phyloP scores from a whole-genome alignment of 2,888 invertebrate species.

The Opisthograptis luteolata region DNA sequence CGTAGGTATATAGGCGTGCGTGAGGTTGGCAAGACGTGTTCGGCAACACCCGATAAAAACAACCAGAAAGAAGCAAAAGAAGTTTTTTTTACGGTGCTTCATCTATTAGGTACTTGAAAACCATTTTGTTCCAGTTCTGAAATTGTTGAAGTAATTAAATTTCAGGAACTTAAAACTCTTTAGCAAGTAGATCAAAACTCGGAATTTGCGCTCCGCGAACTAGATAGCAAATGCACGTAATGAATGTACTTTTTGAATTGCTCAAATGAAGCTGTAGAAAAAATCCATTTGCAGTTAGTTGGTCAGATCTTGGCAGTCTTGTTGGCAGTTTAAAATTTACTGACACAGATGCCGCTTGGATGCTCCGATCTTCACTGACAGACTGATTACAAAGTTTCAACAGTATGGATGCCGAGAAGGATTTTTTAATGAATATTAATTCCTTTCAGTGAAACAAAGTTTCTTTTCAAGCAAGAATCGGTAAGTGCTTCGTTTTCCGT shows the following conservation, averaged over 20 bases:
- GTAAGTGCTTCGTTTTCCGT: conserved; percentile 76
- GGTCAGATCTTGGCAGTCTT: no score
- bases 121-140: conserved; percentile 47
- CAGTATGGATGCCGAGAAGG: conserved; percentile 74
- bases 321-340: conserved; percentile 72
- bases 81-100: no score
- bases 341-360: conserved; percentile 55
- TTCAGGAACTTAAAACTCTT: conserved; percentile 34
- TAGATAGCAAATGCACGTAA: conserved; percentile 41
- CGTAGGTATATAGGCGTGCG: conserved; percentile 43
- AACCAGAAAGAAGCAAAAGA: conserved; percentile 50
- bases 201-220: conserved; percentile 48
- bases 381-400: conserved; percentile 80
- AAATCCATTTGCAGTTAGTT: conserved; percentile 69
- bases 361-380: conserved; percentile 49
- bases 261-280: conserved; percentile 62
- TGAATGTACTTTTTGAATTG: conserved; percentile 53
- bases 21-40: conserved; percentile 49
- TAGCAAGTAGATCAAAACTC: conserved; percentile 30
- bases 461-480: conserved; percentile 69
- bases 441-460: conserved; percentile 79
- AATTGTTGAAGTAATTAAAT: conserved; percentile 57
- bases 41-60: conserved; percentile 62
- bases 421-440: conserved; percentile 84
- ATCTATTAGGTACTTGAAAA: conserved; percentile 53